These are phyloP conservation scores for Reticulitermes speratus DNA, from an alignment of 1,140 invertebrate species.

Conservation along the genomic window DNA sequence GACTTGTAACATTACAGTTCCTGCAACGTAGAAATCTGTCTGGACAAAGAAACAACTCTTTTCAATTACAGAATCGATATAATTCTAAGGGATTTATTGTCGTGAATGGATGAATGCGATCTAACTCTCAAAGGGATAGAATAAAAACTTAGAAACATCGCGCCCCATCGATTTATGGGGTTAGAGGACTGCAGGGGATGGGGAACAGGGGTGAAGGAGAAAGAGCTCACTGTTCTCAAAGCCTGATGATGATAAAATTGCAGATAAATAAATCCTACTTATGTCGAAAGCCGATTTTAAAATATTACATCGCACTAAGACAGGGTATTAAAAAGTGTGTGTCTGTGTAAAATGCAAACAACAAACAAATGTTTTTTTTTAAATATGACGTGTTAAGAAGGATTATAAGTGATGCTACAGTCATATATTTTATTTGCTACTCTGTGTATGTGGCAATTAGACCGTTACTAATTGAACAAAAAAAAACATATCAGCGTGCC, in stretches of 20 bases:
- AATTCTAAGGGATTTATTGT: not conserved
- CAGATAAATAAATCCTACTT: too few species aligned
- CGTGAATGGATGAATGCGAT: not conserved
- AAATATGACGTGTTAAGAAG: too few species aligned
- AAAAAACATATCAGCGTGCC: too few species aligned
- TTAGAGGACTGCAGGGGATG: not conserved
- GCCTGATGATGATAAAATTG: not conserved
- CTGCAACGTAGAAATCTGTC: not conserved
- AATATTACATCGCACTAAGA: too few species aligned
- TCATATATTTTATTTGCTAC: too few species aligned
- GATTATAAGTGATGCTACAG: too few species aligned
- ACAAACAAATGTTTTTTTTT: too few species aligned
- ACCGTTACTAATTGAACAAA: too few species aligned
- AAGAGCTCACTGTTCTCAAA: not conserved
- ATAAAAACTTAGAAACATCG: not conserved
- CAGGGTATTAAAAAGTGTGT: too few species aligned
- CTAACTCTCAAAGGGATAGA: not conserved
- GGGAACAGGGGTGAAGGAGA: not conserved
- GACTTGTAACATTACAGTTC: not conserved
- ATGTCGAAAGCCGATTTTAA: too few species aligned
- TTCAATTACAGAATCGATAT: conserved; percentile 17
- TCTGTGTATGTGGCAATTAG: too few species aligned
- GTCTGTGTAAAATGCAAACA: too few species aligned
- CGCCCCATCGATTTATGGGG: not conserved
- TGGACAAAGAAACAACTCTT: not conserved